Evolutionary conservation across 2,113 vertebrate species (phyloP).

Genomic region (Neolamprologus falcicula): DNA sequence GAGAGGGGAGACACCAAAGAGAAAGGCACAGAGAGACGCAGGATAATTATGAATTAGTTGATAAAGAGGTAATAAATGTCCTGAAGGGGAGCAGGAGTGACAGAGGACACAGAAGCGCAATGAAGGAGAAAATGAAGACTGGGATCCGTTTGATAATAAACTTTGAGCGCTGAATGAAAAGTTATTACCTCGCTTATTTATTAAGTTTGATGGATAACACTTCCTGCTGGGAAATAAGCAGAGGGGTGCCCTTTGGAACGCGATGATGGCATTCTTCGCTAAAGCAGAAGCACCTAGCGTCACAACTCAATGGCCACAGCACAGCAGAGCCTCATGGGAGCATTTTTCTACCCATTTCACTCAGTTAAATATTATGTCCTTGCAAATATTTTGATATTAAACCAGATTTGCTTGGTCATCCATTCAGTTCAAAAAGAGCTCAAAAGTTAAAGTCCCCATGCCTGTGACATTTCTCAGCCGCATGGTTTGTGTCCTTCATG

Average conservation of each 20-base stretch:
- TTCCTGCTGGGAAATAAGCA: background rate
- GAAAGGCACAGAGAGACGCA: background rate
- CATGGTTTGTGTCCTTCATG: background rate
- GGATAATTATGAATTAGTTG: constrained; percentile 47
- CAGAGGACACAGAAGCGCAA: constrained; percentile 13
- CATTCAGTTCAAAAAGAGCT: background rate
- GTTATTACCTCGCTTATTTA: constrained; percentile 7
- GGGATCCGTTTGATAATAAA: constrained; percentile 19
- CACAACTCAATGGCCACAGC: background rate
- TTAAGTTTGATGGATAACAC: background rate
- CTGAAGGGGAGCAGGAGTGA: constrained; percentile 19
- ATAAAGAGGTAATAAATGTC: constrained; percentile 48
- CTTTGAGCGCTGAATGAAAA: background rate
- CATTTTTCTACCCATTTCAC: background rate
- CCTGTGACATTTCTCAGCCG: background rate
- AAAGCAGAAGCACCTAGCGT: background rate
- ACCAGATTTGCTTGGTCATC: background rate
- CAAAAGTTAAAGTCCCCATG: background rate
- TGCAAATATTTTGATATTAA: background rate
- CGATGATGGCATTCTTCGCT: background rate
- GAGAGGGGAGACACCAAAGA: background rate
- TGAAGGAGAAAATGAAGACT: constrained; percentile 21
- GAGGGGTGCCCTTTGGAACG: background rate
- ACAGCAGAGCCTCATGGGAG: background rate
- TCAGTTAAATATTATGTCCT: background rate